Evolutionary conservation across 2,888 invertebrate species (phyloP), one percentile per base, ranked within the genome.

Genomic region (Meteorus cinctellus): DNA sequence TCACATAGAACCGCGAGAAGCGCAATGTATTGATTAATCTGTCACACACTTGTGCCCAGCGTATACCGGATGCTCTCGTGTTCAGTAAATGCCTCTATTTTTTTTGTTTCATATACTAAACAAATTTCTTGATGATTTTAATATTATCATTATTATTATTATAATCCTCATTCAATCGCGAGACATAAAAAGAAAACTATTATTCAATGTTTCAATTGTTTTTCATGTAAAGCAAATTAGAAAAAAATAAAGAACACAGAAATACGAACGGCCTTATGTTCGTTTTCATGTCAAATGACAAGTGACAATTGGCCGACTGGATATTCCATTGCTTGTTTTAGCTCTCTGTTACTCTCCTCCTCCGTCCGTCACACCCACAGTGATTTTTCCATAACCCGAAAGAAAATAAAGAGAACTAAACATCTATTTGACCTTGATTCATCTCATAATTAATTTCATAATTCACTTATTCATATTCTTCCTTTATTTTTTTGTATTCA

Each of bases 21-120:
- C 85, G 84, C 84, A 85, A 12, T 41, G 88, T 89, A 89, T 89
- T 89, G 89, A 89, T 89, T 89, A 86, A 88, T 88, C 86, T 86
- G 87, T 88, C 86, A 88, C 84, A 55, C 55, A 12, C 41, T 41
- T 82, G 83, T 84, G 80, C 82, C 12, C 69, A 72, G 36, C n/a
- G 69, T 73, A 62, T 68, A 68, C 72, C 62, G 63, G 51, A 76
- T 72, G 67, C 51, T 72, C 51, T 76, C n/a, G 24, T 41, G 41
- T 12, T 41, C 8, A 12, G 27, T 60, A 62, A 27, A 60, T 55
- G 55, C 55, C 8, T 24, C 10, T 4, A 55, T n/a, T 55, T 55
- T 1, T 55, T 5, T 24, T 24, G 19, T 55, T 55, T 19, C n/a
- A 19, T 1, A 8, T 4, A 55, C 8, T 24, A 2, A 24, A 24